Base-by-base conservation (phyloP, 2,797 vertebrate genomes). In the Falco novaeseelandiae region DNA sequence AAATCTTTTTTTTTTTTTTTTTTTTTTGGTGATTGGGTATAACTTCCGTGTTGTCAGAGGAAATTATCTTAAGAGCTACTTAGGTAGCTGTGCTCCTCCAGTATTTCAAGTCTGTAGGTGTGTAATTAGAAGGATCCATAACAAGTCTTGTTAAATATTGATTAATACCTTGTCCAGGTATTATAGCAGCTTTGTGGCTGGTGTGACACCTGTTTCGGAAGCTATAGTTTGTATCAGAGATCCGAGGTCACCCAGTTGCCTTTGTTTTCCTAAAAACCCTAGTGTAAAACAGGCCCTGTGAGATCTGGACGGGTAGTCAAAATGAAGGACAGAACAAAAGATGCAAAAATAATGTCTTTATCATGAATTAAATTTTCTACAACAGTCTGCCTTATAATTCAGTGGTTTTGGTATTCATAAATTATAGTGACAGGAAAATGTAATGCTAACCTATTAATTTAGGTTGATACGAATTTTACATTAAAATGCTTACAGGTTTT, bases 401-500 rank as follows among this genome's bases (percentile, higher is more conserved):
- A 34, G 12, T 36, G 8, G 6, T 78, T 89, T 79, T n/a, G 29
- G 30, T 76, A 51, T 96, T 83, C 59, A 74, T 92, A 84, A 93
- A 90, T 94, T 90, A 62, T 1, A 76, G 93, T 85, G 92, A 83
- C 87, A 82, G 77, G 87, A 84, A 67, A 87, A 90, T 81, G 63
- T 88, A 81, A 94, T n/a, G 55, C 74, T 86, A 44, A 93, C 80
- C 84, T 71, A 32, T 89, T 94, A 61, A 55, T 92, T 89, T 85
- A 94, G 72, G 59, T 87, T 80, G 52, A 34, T 83, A 51, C 14
- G 63, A 92, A 84, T 95, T 91, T 92, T 87, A 83, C 62, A 86
- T 95, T 83, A 63, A 97, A 94, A 87, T 83, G 32, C 58, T 85
- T 94, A 81, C 59, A 55, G 58, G 61, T 97, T 93, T 94, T 94